A percentile compares a stretch with the other conserved stretches of the same genome.
phyloP scores from a whole-genome alignment of 2,113 vertebrate species.

The Neogobius melanostomus region DNA sequence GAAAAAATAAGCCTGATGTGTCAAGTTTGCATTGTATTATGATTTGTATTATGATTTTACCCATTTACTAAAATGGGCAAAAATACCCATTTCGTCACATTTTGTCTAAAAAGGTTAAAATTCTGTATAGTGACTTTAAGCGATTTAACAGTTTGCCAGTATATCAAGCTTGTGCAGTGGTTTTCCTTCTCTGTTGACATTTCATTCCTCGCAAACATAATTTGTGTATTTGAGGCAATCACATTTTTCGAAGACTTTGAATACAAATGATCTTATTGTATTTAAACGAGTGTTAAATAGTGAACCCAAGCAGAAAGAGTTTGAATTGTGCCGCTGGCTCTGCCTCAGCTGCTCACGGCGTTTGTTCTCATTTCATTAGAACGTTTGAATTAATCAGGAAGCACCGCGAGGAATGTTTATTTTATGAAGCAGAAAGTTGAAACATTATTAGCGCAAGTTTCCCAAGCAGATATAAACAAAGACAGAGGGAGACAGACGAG shows the following conservation, averaged over 20 bases:
- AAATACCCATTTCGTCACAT: no score
- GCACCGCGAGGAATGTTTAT: conserved; percentile 22
- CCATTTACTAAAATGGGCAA: no score
- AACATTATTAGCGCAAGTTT: conserved; percentile 13
- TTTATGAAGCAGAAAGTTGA: conserved; percentile 20
- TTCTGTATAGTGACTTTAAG: no score
- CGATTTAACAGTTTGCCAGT: no score
- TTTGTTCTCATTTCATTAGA: conserved; percentile 38
- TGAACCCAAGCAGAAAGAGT: conserved; percentile 14
- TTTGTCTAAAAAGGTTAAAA: no score
- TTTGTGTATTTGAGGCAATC: conserved; percentile 25
- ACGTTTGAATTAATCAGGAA: conserved; percentile 35
- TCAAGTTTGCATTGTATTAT: no score
- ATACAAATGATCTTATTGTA: conserved; percentile 32
- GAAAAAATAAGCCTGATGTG: no score
- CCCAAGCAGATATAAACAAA: neutral
- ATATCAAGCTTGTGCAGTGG: neutral
- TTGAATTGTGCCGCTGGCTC: conserved; percentile 33
- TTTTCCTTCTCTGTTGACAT: conserved; percentile 3
- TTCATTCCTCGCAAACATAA: conserved; percentile 9
- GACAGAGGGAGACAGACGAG: neutral
- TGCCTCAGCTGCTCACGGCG: conserved; percentile 4
- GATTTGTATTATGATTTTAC: no score
- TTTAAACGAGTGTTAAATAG: conserved; percentile 35
- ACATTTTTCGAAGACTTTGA: conserved; percentile 20